These are phyloP conservation scores for Sula dactylatra DNA, from an alignment of 2,113 vertebrate species.

Conservation along the genomic window DNA sequence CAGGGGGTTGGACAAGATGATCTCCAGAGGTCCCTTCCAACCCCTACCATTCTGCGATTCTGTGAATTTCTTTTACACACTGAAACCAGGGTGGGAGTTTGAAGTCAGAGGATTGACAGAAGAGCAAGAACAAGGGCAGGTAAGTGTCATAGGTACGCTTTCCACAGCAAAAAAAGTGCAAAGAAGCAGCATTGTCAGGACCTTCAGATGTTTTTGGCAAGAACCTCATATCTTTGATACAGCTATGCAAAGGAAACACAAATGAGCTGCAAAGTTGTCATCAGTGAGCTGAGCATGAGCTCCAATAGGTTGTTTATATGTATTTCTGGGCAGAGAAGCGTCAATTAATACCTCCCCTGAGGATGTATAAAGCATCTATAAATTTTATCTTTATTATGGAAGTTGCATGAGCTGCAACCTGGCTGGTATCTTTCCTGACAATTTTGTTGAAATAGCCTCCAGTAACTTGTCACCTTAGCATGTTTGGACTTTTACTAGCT, in stretches of 20 bases:
- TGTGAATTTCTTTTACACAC: accelerated
- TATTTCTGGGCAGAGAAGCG: neutral
- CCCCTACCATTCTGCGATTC: too few species aligned
- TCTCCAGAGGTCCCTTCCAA: too few species aligned
- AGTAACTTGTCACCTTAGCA: neutral
- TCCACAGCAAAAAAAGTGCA: accelerated
- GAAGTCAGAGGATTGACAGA: accelerated
- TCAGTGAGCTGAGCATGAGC: neutral
- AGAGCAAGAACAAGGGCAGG: neutral
- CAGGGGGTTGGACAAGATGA: too few species aligned
- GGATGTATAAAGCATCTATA: neutral
- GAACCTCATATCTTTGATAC: accelerated
- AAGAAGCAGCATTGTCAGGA: neutral
- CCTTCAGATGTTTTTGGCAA: neutral
- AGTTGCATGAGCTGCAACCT: neutral
- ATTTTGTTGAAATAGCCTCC: neutral
- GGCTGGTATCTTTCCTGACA: neutral
- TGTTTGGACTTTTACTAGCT: neutral
- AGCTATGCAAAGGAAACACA: neutral
- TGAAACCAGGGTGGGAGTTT: neutral
- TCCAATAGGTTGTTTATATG: neutral
- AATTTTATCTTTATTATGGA: neutral
- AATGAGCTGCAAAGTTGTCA: neutral
- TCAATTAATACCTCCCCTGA: neutral
- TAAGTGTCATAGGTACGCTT: accelerated